These are phyloP conservation scores for Oreotragus oreotragus DNA, from an alignment of 2,113 vertebrate species.

Conservation along the genomic window DNA sequence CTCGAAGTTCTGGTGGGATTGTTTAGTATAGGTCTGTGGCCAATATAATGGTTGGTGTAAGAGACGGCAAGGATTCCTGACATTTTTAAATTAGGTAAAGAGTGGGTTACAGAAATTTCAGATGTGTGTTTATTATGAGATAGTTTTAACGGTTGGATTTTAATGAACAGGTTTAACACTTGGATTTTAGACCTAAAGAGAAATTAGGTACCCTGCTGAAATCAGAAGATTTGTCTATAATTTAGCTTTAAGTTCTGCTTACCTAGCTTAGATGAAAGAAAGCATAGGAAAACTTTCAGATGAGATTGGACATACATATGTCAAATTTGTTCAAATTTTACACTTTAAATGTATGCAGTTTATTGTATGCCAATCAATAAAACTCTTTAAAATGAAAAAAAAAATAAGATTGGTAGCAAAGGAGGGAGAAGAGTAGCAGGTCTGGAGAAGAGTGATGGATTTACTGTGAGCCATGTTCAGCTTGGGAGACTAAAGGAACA, in stretches of 20 bases:
- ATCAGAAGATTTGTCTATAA: background rate
- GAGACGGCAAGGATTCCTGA: background rate
- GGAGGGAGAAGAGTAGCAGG: background rate
- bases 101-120: background rate
- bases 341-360: background rate
- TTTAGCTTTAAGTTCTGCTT: background rate
- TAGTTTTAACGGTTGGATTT: background rate
- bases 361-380: background rate
- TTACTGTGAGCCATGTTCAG: background rate
- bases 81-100: background rate
- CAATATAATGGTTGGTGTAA: background rate
- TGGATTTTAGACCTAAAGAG: background rate
- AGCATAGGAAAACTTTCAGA: background rate
- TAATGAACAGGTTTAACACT: background rate
- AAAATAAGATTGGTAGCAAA: background rate
- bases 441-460: background rate
- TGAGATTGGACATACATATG: background rate
- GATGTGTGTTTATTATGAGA: background rate
- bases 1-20: background rate
- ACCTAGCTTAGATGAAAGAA: background rate
- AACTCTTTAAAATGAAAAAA: background rate
- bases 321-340: background rate
- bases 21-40: background rate
- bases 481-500: background rate
- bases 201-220: background rate